Evolutionary conservation across 2,888 invertebrate genomes (phyloP), one percentile per base, ranked within the genome.

Genomic region (Timandra comae): DNA sequence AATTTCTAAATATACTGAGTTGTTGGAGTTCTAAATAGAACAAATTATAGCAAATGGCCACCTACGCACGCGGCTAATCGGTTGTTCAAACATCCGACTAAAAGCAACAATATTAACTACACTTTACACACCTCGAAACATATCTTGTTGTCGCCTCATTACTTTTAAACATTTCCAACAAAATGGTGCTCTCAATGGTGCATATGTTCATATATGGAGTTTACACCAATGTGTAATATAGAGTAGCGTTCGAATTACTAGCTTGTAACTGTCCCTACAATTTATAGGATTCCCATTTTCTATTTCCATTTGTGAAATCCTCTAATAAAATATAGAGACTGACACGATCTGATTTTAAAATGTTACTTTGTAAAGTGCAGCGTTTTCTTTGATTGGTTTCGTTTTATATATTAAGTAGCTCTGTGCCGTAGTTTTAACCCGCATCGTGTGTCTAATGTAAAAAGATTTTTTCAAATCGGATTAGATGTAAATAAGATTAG

Each of bases 61-160:
- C 63, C 61, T 54, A 61, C 62, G 55, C 53, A 45, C 43, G 35
- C 37, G 26, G 50, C 58, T 68, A 67, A 70, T 69, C 55, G 54
- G 52, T 62, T 61, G 38, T 50, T 44, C 60, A 69, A 69, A 75
- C 55, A 67, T 49, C 38, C 45, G 37, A 39, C 49, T 56, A 44
- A 59, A 56, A 54, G 53, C 52, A 52, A 47, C 47, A 56, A 56
- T 61, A 11, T 9, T 2, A 5, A 9, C 11, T 10, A 40, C 35
- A 50, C 52, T 70, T 67, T 60, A 48, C 65, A 48, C 65, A 65
- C 38, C 38, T 43, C 31, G 25, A 29, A 61, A 60, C 42, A 45
- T 52, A 46, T 54, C 43, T 31, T 41, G 40, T 37, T 47, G 43
- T 50, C 52, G 50, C 41, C 37, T 38, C 52, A 59, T 46, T 52